Evolutionary conservation across 1,140 invertebrate genomes (phyloP).

Genomic region (Procambarus virginalis): DNA sequence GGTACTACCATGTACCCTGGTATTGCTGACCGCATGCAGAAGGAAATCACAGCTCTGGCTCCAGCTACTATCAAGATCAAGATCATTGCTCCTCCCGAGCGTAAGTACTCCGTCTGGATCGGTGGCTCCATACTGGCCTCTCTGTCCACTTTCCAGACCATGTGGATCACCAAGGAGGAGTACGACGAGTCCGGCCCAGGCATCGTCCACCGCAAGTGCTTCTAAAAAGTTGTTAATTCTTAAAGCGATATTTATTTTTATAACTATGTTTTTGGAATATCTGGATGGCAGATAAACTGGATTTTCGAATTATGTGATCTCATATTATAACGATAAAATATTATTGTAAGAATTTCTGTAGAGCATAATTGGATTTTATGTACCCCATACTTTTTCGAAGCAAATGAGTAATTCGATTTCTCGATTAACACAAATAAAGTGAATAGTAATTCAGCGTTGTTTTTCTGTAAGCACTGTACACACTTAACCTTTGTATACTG

Average conservation of each 20-base stretch:
- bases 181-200: slow-evolving; percentile 65
- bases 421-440: too few species aligned
- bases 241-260: too few species aligned
- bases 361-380: too few species aligned
- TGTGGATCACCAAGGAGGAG: slow-evolving; percentile 65
- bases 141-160: slow-evolving; percentile 65
- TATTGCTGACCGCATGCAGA: slow-evolving; percentile 89
- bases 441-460: too few species aligned
- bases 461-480: too few species aligned
- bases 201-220: slow-evolving; percentile 78
- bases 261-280: slow-evolving; percentile 4
- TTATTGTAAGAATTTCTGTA: too few species aligned
- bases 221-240: slow-evolving; percentile 74
- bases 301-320: neutral
- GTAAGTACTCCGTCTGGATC: slow-evolving; percentile 66
- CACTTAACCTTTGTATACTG: too few species aligned
- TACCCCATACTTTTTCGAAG: too few species aligned
- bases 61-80: slow-evolving; percentile 85
- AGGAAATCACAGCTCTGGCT: slow-evolving; percentile 90
- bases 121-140: slow-evolving; percentile 62
- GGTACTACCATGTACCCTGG: slow-evolving; percentile 89
- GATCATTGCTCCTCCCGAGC: slow-evolving; percentile 66
- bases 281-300: neutral
- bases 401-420: too few species aligned
- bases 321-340: too few species aligned